Evolutionary conservation across 2,113 vertebrate genomes (phyloP).

Genomic region (Pelecanoides urinatrix): DNA sequence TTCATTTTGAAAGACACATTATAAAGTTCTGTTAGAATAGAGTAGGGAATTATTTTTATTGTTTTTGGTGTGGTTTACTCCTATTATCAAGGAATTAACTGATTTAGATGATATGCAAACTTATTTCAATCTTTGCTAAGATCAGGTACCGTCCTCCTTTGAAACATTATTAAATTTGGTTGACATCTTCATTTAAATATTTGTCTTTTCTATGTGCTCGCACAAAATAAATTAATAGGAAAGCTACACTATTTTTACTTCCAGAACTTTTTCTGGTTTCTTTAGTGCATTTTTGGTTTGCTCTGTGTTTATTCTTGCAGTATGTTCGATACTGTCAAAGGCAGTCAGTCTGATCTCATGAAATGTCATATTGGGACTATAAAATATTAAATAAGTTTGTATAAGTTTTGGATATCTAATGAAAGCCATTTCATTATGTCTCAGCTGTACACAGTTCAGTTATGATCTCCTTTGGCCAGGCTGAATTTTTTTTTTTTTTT

Average conservation of each 20-base stretch:
- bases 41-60: not conserved
- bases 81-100: not conserved
- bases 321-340: not conserved
- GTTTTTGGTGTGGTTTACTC: not conserved
- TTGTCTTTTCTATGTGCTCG: not conserved
- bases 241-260: not conserved
- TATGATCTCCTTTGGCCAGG: not conserved
- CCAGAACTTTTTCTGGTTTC: not conserved
- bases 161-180: not conserved
- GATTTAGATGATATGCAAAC: not conserved
- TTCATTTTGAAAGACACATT: not conserved
- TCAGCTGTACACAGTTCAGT: not conserved
- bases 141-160: not conserved
- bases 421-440: not conserved
- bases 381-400: slow-evolving; percentile 48
- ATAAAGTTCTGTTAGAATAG: not conserved
- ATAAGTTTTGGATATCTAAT: slow-evolving; percentile 1
- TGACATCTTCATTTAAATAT: not conserved
- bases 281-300: not conserved
- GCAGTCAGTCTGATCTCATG: not conserved
- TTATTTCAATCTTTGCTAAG: not conserved
- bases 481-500: not conserved
- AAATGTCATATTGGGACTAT: not conserved
- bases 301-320: not conserved
- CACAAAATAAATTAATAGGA: not conserved